Conservation (phyloP, 2,113 vertebrate genomes). For the Macroglossus sobrinus region DNA sequence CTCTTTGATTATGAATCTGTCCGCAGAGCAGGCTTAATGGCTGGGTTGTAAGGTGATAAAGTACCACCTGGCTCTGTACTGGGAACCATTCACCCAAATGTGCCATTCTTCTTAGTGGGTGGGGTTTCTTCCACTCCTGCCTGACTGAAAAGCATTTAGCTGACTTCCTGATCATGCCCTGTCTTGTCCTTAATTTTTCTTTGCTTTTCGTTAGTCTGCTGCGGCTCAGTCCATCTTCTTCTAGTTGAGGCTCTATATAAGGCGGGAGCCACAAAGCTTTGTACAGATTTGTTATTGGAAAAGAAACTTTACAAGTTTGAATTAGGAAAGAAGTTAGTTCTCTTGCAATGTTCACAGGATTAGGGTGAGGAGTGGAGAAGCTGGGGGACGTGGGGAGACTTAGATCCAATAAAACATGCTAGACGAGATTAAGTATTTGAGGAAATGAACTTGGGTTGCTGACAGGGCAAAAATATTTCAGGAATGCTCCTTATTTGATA, state of each 20-base stretch:
- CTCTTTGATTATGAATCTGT: neutral
- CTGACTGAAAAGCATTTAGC: constrained; percentile 43
- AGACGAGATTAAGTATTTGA: constrained; percentile 11
- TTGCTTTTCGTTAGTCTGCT: constrained; percentile 16
- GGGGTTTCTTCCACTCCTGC: constrained; percentile 50
- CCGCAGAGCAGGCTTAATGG: neutral
- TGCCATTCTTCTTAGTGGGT: constrained; percentile 36
- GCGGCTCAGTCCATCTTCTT: constrained; percentile 27
- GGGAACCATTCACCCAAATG: neutral
- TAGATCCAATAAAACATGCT: neutral
- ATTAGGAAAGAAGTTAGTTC: neutral
- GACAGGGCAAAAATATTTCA: constrained; percentile 25
- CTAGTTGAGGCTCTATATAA: neutral
- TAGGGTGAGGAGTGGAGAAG: neutral
- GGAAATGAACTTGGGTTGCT: constrained; percentile 36
- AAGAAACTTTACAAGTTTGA: constrained; percentile 20
- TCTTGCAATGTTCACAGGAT: neutral
- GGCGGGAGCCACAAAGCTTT: neutral
- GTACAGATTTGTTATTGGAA: neutral
- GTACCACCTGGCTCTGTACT: neutral
- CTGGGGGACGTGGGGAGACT: neutral
- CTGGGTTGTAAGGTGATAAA: neutral
- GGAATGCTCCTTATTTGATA: constrained; percentile 41
- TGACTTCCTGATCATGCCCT: constrained; percentile 50
- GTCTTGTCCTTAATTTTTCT: constrained; percentile 63